Conservation (phyloP, 2,888 invertebrate genomes). For the Syritta pipiens region DNA sequence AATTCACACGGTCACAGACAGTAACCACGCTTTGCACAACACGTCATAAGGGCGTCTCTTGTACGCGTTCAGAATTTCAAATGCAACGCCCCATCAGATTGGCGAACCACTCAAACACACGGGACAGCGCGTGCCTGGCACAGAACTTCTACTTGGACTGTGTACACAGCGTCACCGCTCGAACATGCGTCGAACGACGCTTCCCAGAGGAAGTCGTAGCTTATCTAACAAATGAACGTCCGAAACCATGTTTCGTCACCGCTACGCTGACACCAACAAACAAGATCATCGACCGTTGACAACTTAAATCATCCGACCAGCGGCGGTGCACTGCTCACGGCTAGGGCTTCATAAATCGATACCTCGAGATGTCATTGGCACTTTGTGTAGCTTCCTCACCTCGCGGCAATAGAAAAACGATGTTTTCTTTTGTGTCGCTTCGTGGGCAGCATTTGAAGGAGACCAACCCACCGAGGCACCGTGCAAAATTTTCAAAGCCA, state of each 20-base stretch:
- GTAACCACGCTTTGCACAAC: no score
- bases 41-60: slow-evolving; percentile 62
- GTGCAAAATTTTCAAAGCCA: not conserved
- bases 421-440: no score
- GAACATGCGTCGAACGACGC: no score
- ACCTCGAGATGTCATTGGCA: slow-evolving; percentile 51
- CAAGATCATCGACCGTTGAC: slow-evolving; percentile 29
- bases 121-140: slow-evolving; percentile 48
- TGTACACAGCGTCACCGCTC: not conserved
- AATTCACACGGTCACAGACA: slow-evolving; percentile 30
- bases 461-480: no score
- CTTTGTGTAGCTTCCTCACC: slow-evolving; percentile 21
- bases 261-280: not conserved
- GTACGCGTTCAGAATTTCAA: slow-evolving; percentile 35
- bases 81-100: slow-evolving; percentile 45
- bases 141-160: slow-evolving; percentile 28
- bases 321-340: not conserved
- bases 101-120: slow-evolving; percentile 14
- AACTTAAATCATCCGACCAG: slow-evolving; percentile 1
- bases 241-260: no score
- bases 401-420: not conserved
- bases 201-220: no score
- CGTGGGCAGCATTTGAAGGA: no score
- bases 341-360: slow-evolving; percentile 58
- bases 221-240: no score